phyloP scores from a whole-genome alignment of 2,797 vertebrate genomes.

The Carduelis carduelis region DNA sequence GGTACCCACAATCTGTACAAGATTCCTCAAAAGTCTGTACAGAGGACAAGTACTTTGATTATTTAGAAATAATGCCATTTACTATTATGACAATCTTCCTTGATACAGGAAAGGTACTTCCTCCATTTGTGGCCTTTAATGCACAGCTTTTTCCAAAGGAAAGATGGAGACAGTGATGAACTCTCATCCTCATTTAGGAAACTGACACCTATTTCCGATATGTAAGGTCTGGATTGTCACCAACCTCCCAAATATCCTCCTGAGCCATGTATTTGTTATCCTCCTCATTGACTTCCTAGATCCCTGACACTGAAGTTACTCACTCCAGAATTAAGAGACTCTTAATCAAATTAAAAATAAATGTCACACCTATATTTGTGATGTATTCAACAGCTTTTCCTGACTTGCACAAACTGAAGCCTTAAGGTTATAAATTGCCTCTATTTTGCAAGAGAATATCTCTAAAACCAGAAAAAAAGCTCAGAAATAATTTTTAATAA shows the following conservation, averaged over 20 bases:
- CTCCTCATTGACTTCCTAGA: neutral
- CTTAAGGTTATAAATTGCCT: neutral
- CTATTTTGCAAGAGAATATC: neutral
- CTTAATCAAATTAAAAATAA: neutral
- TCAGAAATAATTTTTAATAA: neutral
- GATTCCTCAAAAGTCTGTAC: neutral
- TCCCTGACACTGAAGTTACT: neutral
- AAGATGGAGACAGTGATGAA: neutral
- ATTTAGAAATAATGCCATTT: neutral
- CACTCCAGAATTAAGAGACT: neutral
- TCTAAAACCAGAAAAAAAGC: neutral
- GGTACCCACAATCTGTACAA: neutral
- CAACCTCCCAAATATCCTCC: neutral
- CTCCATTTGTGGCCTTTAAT: neutral
- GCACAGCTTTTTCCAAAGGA: neutral
- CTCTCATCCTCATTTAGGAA: neutral
- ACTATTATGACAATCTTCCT: neutral
- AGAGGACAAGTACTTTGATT: neutral
- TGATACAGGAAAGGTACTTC: neutral
- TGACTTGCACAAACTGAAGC: neutral
- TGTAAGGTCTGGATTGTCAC: neutral
- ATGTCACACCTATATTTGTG: neutral
- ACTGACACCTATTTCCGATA: neutral
- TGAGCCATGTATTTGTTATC: neutral
- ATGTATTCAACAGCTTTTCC: neutral